Conservation (phyloP, 2,113 vertebrate species). For the Ibidorhyncha struthersii region DNA sequence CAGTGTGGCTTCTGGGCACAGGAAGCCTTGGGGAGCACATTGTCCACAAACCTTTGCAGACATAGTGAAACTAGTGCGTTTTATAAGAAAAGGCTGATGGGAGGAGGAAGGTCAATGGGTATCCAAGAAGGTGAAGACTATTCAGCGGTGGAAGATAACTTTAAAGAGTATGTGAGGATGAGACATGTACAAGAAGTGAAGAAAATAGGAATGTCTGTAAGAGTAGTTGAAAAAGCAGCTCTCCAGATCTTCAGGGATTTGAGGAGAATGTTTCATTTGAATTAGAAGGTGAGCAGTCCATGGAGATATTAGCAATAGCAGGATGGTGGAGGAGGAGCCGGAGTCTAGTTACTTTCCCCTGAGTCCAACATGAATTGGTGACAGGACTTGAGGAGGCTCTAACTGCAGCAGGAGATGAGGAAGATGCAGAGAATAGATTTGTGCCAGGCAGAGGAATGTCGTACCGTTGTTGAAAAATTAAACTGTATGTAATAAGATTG, state of each 20-base stretch:
- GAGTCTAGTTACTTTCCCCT: not conserved
- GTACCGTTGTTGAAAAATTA: not conserved
- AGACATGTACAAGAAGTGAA: not conserved
- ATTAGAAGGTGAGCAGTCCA: not conserved
- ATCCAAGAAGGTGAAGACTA: not conserved
- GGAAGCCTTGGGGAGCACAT: not conserved
- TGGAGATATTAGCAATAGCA: not conserved
- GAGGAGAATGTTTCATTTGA: not conserved
- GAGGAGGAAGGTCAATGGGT: not conserved
- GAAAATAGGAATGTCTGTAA: not conserved
- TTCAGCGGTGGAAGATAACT: not conserved
- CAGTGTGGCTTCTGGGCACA: fast-evolving
- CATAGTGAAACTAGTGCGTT: not conserved
- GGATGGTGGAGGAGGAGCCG: not conserved
- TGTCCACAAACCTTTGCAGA: not conserved
- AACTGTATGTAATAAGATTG: not conserved
- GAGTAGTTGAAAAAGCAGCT: not conserved
- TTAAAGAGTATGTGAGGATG: not conserved
- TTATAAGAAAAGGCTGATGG: not conserved
- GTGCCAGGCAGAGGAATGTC: not conserved
- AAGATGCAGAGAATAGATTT: not conserved
- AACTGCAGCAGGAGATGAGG: not conserved
- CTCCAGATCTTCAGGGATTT: not conserved
- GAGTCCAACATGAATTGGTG: not conserved
- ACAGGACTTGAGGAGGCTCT: not conserved